Conservation (phyloP, 2,888 invertebrate genomes). For the Tetragonula carbonaria region DNA sequence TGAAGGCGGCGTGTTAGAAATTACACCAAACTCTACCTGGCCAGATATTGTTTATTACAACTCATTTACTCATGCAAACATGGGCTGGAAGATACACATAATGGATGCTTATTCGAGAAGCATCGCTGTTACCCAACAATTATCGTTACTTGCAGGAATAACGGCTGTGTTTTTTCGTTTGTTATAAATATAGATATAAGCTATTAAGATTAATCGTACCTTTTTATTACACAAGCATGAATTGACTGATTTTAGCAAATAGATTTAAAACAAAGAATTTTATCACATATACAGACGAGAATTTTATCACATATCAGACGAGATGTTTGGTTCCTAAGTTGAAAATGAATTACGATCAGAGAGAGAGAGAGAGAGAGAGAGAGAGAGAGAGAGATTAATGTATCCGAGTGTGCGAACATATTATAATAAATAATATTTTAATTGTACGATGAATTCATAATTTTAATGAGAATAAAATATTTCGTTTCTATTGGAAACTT, state of each 20-base stretch:
- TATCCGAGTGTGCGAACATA: not conserved
- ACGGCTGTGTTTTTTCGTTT: slow-evolving; percentile 66
- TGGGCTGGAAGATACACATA: slow-evolving; percentile 97
- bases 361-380: not conserved
- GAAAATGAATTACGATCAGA: not conserved
- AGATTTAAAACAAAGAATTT: not conserved
- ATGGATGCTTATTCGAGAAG: slow-evolving; percentile 89
- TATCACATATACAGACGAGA: not conserved
- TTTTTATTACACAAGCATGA: slow-evolving; percentile 19
- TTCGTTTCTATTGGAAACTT: too few relatives aligned
- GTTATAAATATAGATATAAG: slow-evolving; percentile 50
- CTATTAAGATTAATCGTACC: slow-evolving; percentile 31
- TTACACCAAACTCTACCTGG: slow-evolving; percentile 95
- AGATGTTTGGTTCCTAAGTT: slow-evolving; percentile 21
- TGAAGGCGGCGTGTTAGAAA: slow-evolving; percentile 89
- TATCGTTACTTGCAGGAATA: slow-evolving; percentile 63
- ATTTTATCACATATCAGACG: not conserved
- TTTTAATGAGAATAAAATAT: not conserved
- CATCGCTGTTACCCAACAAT: slow-evolving; percentile 55
- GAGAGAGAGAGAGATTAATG: not conserved
- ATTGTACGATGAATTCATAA: not conserved
- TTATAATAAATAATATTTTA: slow-evolving; percentile 13
- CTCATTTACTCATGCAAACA: slow-evolving; percentile 96
- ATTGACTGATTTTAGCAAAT: slow-evolving; percentile 37
- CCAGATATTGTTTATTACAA: slow-evolving; percentile 97